A percentile compares a stretch with the other conserved stretches of the same genome.
These are phyloP conservation scores for Epinotia bilunana DNA, from an alignment of 2,888 invertebrate species.

Conservation along the genomic window DNA sequence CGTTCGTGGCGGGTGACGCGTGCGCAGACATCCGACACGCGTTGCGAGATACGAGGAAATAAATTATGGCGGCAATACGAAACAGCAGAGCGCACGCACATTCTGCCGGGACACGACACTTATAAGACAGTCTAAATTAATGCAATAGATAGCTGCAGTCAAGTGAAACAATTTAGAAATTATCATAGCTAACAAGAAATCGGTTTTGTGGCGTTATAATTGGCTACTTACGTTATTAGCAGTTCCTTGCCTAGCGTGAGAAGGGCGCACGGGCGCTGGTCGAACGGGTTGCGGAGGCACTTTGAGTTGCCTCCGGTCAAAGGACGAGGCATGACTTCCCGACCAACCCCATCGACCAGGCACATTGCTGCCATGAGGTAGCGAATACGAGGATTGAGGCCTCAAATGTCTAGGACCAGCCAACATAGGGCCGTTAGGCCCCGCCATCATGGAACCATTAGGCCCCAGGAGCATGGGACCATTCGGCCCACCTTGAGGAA, in stretches of 20 bases:
- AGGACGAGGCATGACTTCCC: conserved; percentile 81
- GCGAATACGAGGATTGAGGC: conserved; percentile 81
- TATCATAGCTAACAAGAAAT: conserved; percentile 21
- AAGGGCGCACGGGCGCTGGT: conserved; percentile 74
- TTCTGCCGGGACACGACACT: conserved; percentile 63
- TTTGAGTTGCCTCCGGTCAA: conserved; percentile 78
- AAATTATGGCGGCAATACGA: conserved; percentile 59
- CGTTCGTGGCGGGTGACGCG: conserved; percentile 68
- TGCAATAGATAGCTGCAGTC: conserved; percentile 48
- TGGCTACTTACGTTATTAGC: conserved; percentile 73
- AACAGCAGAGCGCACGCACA: conserved; percentile 58
- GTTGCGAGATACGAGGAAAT: conserved; percentile 76
- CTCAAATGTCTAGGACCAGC: conserved; percentile 68
- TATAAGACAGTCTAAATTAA: conserved; percentile 48
- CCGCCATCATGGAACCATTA: conserved; percentile 52
- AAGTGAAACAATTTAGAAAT: conserved; percentile 39
- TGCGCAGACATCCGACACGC: conserved; percentile 73
- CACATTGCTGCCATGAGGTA: conserved; percentile 83
- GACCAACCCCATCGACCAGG: conserved; percentile 83
- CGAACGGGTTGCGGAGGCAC: conserved; percentile 78
- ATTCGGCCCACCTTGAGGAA: conserved; percentile 68
- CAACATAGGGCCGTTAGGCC: conserved; percentile 53
- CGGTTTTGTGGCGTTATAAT: conserved; percentile 1
- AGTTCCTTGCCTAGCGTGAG: conserved; percentile 64
- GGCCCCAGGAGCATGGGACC: conserved; percentile 73